A percentile compares a stretch with the other conserved stretches of the same genome.
Evolutionary conservation across 2,113 vertebrate genomes (phyloP).

Genomic region (Neomonachus schauinslandi): DNA sequence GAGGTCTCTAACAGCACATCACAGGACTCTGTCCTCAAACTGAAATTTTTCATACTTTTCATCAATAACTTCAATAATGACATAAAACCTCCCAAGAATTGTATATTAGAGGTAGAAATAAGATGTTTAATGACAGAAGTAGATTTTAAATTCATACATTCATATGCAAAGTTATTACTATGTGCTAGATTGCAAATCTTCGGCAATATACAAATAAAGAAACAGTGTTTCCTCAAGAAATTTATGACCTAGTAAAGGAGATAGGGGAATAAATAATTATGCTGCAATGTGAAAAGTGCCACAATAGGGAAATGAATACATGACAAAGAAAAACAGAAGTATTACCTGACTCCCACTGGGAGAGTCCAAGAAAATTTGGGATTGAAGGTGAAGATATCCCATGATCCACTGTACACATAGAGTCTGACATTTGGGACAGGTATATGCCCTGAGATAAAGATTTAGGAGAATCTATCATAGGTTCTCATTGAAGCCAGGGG

Average conservation of each 20-base stretch:
- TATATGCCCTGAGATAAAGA: neutral
- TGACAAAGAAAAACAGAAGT: neutral
- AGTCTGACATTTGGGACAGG: neutral
- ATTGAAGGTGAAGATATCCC: neutral
- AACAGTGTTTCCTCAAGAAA: neutral
- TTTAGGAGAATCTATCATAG: neutral
- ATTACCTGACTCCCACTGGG: neutral
- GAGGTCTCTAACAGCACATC: neutral
- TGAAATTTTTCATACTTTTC: slow-evolving; percentile 16
- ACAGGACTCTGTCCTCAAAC: neutral
- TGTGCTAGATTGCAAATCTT: neutral
- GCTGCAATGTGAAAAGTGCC: neutral
- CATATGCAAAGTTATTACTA: neutral
- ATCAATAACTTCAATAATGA: neutral
- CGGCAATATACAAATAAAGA: neutral
- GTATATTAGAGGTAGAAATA: neutral
- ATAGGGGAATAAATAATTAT: neutral
- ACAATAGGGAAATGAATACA: neutral
- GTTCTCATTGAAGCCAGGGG: neutral
- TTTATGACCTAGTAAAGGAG: neutral
- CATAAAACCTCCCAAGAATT: neutral
- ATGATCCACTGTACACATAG: neutral
- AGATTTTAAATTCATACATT: slow-evolving; percentile 19
- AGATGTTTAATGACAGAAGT: neutral
- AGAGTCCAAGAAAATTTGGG: neutral